Percentiles rank a stretch among this genome's conserved stretches.
phyloP scores from a whole-genome alignment of 2,797 vertebrate species.

The Agapornis canus region DNA sequence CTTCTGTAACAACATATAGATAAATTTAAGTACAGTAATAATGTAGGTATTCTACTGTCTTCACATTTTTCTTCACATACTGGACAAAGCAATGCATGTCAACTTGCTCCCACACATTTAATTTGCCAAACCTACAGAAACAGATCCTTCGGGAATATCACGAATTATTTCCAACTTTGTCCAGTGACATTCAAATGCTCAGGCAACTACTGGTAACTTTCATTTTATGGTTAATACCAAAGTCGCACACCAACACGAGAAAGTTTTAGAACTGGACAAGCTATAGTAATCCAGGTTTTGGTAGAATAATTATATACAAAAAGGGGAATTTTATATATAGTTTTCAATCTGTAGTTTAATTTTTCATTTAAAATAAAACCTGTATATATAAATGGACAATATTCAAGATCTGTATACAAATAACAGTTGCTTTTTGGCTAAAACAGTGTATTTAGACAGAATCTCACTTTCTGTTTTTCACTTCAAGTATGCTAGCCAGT shows the following conservation, averaged over 20 bases:
- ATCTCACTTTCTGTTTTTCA: slow-evolving; percentile 45
- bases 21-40: slow-evolving; percentile 56
- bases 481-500: slow-evolving; percentile 25
- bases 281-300: slow-evolving; percentile 20
- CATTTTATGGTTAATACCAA: slow-evolving; percentile 9
- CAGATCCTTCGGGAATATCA: background rate
- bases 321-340: slow-evolving; percentile 31
- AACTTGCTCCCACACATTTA: background rate
- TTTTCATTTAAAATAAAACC: slow-evolving; percentile 55
- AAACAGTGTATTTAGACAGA: slow-evolving; percentile 40
- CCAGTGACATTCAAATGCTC: slow-evolving; percentile 38
- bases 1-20: slow-evolving; percentile 50
- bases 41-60: slow-evolving; percentile 28
- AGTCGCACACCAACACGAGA: background rate
- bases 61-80: slow-evolving; percentile 54
- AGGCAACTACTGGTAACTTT: slow-evolving; percentile 7
- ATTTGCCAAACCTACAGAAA: background rate
- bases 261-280: slow-evolving; percentile 60
- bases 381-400: slow-evolving; percentile 50
- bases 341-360: slow-evolving; percentile 30
- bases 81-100: slow-evolving; percentile 10
- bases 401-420: background rate
- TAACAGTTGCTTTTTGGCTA: slow-evolving; percentile 18
- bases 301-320: slow-evolving; percentile 36
- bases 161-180: slow-evolving; percentile 2